Percentiles rank a stretch among this genome's conserved stretches.
Evolutionary conservation across 2,113 vertebrate species (phyloP).

Genomic region (Tragulus kanchil): DNA sequence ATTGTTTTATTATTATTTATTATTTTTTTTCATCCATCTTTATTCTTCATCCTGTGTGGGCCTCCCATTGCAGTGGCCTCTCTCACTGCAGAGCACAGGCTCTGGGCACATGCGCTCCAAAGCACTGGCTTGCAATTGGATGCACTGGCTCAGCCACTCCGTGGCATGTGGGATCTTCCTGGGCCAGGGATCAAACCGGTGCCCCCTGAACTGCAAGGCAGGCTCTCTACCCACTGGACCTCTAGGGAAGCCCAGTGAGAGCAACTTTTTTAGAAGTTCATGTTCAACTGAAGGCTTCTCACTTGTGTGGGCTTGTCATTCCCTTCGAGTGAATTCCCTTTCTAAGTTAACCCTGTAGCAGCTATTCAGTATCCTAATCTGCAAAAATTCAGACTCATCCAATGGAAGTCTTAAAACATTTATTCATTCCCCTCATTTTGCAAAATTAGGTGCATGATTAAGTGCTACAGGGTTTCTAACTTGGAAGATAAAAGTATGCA

Average conservation of each 20-base stretch:
- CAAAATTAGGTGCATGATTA: constrained; percentile 11
- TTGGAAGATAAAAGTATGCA: neutral
- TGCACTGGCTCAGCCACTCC: no score
- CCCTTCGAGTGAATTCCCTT: constrained; percentile 14
- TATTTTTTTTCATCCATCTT: no score
- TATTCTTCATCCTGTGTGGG: no score
- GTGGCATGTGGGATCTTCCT: no score
- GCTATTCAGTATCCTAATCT: constrained; percentile 44
- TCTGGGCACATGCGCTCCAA: no score
- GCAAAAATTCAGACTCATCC: constrained; percentile 31
- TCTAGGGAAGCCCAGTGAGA: neutral
- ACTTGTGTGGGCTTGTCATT: neutral
- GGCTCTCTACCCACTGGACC: no score
- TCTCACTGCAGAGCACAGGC: no score
- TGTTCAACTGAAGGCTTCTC: neutral
- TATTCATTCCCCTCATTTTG: constrained; percentile 24
- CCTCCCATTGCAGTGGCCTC: no score
- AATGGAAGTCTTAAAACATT: constrained; percentile 20
- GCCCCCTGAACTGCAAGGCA: no score
- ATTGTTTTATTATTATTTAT: no score
- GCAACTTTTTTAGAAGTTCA: neutral
- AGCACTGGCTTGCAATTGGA: no score
- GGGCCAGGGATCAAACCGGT: no score
- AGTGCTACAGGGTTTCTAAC: constrained; percentile 23
- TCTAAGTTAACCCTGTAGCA: constrained; percentile 47